Percentiles rank a stretch among this genome's conserved stretches.
Evolutionary conservation across 2,113 vertebrate species (phyloP).

Genomic region (Scomber japonicus): DNA sequence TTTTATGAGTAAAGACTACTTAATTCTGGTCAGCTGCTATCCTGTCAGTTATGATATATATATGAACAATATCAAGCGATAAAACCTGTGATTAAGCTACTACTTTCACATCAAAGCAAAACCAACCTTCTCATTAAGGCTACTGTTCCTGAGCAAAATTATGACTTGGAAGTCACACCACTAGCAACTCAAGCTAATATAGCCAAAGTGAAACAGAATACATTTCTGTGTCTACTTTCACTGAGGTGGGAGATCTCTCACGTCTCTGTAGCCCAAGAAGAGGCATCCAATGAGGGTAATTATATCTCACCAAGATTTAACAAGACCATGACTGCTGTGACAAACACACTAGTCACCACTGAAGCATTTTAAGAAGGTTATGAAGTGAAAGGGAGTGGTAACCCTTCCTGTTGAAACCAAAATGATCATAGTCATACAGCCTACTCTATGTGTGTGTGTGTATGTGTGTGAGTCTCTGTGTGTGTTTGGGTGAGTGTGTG

Average conservation of each 20-base stretch:
- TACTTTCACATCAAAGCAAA: no score
- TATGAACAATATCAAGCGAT: no score
- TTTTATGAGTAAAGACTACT: no score
- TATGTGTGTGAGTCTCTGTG: no score
- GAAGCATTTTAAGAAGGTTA: constrained; percentile 48
- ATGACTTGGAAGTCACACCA: not conserved
- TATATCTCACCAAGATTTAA: constrained; percentile 16
- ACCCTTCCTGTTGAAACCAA: constrained; percentile 46
- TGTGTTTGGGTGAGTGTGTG: not conserved
- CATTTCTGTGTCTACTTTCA: constrained; percentile 19
- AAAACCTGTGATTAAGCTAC: no score
- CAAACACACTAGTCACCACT: constrained; percentile 47
- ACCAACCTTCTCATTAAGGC: not conserved
- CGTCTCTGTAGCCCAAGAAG: constrained; percentile 18
- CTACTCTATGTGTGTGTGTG: not conserved
- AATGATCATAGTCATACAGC: constrained; percentile 21
- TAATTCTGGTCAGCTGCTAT: no score
- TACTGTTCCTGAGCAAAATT: not conserved
- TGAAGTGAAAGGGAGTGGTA: constrained; percentile 49
- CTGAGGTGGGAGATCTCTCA: constrained; percentile 54
- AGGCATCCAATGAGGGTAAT: constrained; percentile 5
- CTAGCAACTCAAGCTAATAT: not conserved
- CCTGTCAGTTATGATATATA: no score
- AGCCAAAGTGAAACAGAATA: not conserved
- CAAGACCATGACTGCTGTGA: constrained; percentile 31